Conservation (phyloP, 2,113 vertebrate genomes). For the Onychorhynchus coronatus region DNA sequence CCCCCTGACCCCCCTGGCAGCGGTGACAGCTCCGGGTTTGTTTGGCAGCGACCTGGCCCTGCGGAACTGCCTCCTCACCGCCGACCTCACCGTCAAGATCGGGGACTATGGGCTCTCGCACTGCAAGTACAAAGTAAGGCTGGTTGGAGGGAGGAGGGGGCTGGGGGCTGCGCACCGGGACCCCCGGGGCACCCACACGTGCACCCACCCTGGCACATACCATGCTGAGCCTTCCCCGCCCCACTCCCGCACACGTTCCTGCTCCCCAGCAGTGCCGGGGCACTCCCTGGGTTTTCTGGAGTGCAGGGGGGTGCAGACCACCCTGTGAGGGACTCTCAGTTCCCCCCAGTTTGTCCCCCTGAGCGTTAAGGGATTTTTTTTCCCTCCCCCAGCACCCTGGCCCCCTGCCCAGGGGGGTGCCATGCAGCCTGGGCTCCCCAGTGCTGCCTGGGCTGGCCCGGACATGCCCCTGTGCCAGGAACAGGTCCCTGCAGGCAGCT, state of each 20-base stretch:
- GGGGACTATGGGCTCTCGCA: slow-evolving; percentile 95
- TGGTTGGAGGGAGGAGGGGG: background rate
- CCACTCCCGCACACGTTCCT: background rate
- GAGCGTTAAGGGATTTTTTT: rapidly evolving
- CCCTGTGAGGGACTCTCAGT: background rate
- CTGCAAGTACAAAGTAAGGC: slow-evolving; percentile 90
- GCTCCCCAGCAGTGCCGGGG: rapidly evolving
- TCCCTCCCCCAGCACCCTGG: rapidly evolving
- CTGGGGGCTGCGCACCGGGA: rapidly evolving
- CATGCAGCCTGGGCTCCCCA: background rate
- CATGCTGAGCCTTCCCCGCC: background rate
- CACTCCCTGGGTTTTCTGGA: background rate
- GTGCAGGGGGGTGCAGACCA: background rate
- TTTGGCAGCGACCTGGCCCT: slow-evolving; percentile 89
- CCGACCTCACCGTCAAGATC: slow-evolving; percentile 91
- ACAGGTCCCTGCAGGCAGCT: background rate
- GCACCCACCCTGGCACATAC: background rate
- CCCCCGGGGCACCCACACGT: rapidly evolving
- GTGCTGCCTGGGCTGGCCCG: background rate
- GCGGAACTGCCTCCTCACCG: slow-evolving; percentile 90
- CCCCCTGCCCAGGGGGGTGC: background rate
- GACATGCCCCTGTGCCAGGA: background rate
- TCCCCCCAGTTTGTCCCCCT: no score
- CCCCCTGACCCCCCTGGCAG: background rate
- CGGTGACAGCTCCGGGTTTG: background rate